Evolutionary conservation across 2,797 vertebrate species (phyloP).

Genomic region (Alcedo quadribrachys): DNA sequence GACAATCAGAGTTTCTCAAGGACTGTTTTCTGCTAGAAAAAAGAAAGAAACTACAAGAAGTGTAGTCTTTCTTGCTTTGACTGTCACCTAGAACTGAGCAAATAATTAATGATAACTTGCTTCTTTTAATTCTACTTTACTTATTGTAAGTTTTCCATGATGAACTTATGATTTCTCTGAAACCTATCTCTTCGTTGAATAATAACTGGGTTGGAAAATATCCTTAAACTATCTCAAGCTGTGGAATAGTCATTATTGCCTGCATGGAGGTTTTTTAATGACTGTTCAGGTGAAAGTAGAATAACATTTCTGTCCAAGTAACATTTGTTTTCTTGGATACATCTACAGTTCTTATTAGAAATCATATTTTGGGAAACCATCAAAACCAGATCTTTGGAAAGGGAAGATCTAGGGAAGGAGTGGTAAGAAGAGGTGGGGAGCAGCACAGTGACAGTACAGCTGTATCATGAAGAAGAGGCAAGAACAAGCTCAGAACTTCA

Average conservation of each 20-base stretch:
- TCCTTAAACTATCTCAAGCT: not conserved
- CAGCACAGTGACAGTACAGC: rapidly evolving
- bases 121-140: not conserved
- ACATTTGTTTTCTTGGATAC: not conserved
- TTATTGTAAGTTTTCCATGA: not conserved
- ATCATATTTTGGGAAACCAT: not conserved
- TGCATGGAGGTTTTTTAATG: not conserved
- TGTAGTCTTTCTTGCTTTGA: not conserved
- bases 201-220: not conserved
- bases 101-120: not conserved
- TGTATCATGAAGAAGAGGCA: not conserved
- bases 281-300: not conserved
- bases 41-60: not conserved
- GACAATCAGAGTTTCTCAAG: not conserved
- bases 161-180: not conserved
- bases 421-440: not conserved
- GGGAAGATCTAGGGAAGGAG: not conserved
- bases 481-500: not conserved
- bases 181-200: not conserved
- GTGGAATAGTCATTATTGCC: not conserved
- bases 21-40: not conserved
- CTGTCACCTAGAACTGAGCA: not conserved
- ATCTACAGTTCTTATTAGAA: not conserved
- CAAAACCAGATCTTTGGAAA: not conserved
- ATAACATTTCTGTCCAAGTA: not conserved